These are phyloP conservation scores for Istiophorus platypterus DNA, from an alignment of 2,113 vertebrate species.

Conservation along the genomic window DNA sequence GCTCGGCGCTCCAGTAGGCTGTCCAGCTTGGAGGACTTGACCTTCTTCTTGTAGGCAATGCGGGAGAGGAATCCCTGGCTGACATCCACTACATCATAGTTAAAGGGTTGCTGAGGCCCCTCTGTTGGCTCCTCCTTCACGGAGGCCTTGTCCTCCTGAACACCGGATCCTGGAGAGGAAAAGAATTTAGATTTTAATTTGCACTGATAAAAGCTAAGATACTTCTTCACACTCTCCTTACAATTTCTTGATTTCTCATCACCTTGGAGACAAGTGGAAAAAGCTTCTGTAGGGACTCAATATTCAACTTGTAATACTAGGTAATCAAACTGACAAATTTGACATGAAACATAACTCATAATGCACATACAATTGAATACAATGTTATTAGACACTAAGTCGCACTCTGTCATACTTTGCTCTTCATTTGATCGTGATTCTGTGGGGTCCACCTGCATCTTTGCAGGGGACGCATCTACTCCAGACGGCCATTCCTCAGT, in stretches of 20 bases:
- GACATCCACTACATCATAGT: constrained; percentile 94
- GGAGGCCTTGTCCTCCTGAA: constrained; percentile 36
- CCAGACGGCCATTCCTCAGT: constrained; percentile 28
- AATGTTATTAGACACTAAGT: neutral
- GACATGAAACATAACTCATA: neutral
- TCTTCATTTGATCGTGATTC: constrained; percentile 47
- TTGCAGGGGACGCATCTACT: constrained; percentile 41
- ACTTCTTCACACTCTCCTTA: neutral
- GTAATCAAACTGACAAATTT: neutral
- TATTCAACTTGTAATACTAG: neutral
- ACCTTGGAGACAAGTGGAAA: neutral
- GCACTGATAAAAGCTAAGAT: neutral
- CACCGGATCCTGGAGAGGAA: constrained; percentile 54
- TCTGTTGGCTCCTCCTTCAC: constrained; percentile 68
- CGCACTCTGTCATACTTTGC: constrained; percentile 58
- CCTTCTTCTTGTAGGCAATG: constrained; percentile 94
- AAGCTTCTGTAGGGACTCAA: neutral
- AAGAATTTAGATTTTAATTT: constrained; percentile 9
- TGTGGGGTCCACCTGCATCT: constrained; percentile 69
- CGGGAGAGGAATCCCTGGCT: constrained; percentile 95
- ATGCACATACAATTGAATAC: neutral
- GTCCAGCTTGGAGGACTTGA: constrained; percentile 94
- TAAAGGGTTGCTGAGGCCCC: constrained; percentile 65
- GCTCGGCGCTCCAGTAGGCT: constrained; percentile 93
- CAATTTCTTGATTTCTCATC: neutral